phyloP scores from a whole-genome alignment of 2,113 vertebrate species.

The Chlorodrepanis virens region DNA sequence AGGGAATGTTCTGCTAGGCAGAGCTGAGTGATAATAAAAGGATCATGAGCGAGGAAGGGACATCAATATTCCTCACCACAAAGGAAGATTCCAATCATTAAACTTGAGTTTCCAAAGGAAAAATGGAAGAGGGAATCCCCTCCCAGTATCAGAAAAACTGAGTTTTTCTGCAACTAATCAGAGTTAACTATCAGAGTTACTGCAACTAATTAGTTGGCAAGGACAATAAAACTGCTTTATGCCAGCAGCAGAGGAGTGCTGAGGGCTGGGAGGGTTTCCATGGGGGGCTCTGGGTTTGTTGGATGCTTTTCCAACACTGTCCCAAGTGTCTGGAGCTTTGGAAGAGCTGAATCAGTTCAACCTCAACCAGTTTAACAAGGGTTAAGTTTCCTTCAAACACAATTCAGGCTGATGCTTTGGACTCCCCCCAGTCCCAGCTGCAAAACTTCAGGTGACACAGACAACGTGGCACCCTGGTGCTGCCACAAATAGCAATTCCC shows the following conservation, averaged over 20 bases:
- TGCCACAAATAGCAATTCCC: not conserved
- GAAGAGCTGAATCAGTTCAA: rapidly evolving
- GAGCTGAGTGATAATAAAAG: not conserved
- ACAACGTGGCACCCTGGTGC: rapidly evolving
- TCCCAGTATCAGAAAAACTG: not conserved
- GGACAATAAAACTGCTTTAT: rapidly evolving
- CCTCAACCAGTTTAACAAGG: not conserved
- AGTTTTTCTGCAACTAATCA: too few species aligned
- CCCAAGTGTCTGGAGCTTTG: rapidly evolving
- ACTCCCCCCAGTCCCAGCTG: not conserved
- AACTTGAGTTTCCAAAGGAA: not conserved
- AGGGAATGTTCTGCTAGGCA: too few species aligned
- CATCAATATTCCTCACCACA: not conserved
- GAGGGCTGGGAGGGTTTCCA: not conserved
- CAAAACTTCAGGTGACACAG: not conserved
- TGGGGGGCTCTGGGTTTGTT: rapidly evolving
- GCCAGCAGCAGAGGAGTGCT: rapidly evolving
- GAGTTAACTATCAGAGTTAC: not conserved
- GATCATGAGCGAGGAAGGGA: not conserved
- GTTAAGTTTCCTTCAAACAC: not conserved
- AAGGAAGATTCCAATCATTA: not conserved
- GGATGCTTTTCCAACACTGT: rapidly evolving
- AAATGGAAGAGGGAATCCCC: not conserved
- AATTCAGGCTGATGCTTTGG: not conserved
- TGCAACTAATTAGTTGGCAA: not conserved